A percentile compares a stretch with the other conserved stretches of the same genome.
These are phyloP conservation scores for Drosophila eohydei DNA, from an alignment of 2,888 invertebrate species.

Conservation along the genomic window DNA sequence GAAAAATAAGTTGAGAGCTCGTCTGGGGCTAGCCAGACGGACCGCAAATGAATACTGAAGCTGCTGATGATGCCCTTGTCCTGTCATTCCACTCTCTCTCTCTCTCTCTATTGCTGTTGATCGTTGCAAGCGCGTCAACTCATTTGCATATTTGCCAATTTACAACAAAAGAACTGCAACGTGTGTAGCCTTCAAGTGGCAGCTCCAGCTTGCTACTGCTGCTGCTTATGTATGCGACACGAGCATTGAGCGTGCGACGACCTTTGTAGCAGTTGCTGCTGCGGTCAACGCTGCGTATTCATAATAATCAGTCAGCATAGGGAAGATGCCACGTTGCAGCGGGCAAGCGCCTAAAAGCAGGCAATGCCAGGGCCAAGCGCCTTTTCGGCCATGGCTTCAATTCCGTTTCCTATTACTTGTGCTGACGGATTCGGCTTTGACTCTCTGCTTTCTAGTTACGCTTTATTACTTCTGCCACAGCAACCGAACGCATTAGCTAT, in stretches of 20 bases:
- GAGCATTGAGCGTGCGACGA: conserved; percentile 60
- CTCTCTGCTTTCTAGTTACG: conserved; percentile 54
- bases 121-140: conserved; percentile 60
- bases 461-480: conserved; percentile 69
- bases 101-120: conserved; percentile 28
- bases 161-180: conserved; percentile 72
- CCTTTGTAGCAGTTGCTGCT: conserved; percentile 41
- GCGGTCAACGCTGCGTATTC: conserved; percentile 72
- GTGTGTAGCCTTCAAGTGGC: conserved; percentile 57
- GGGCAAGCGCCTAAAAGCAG: conserved; percentile 30
- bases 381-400: conserved; percentile 45
- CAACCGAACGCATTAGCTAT: conserved; percentile 62
- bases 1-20: conserved; percentile 27
- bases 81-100: conserved; percentile 9
- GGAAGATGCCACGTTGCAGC: conserved; percentile 21
- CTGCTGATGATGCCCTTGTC: conserved; percentile 40
- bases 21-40: conserved; percentile 37
- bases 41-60: conserved; percentile 54
- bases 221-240: conserved; percentile 73
- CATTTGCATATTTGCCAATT: conserved; percentile 83
- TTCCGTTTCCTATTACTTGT: conserved; percentile 64
- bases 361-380: conserved; percentile 29
- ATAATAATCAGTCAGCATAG: conserved; percentile 67
- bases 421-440: conserved; percentile 73
- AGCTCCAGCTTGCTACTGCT: conserved; percentile 1